Conservation (phyloP, 2,888 invertebrate genomes). For the Erebia palarica region DNA sequence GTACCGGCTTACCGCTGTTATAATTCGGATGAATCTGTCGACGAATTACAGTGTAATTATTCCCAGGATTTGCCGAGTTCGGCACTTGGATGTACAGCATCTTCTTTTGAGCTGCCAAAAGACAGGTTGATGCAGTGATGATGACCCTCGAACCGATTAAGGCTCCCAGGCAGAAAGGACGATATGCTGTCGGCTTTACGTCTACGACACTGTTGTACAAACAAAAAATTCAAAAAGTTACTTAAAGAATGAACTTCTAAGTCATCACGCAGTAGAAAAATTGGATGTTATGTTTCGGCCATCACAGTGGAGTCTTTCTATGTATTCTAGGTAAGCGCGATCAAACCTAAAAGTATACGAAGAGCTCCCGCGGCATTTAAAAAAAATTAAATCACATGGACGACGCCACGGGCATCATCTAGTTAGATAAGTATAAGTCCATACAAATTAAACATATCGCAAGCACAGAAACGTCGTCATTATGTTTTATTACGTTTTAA, state of each 20-base stretch:
- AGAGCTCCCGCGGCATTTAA: too few relatives aligned
- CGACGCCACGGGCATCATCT: too few relatives aligned
- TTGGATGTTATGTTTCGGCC: too few relatives aligned
- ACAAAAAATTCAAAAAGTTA: not conserved
- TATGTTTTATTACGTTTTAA: too few relatives aligned
- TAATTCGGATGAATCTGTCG: constrained; percentile 36
- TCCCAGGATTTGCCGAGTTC: constrained; percentile 25
- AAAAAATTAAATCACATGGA: too few relatives aligned
- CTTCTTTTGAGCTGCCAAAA: constrained; percentile 28
- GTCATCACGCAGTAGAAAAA: too few relatives aligned
- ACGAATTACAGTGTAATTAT: constrained; percentile 31
- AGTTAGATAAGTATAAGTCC: too few relatives aligned
- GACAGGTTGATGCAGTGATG: constrained; percentile 40
- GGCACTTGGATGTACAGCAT: constrained; percentile 39
- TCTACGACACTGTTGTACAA: constrained; percentile 16
- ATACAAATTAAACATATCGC: too few relatives aligned
- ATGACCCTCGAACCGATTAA: constrained; percentile 38
- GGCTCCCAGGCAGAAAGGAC: constrained; percentile 39
- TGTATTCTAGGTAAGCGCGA: too few relatives aligned
- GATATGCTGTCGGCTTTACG: constrained; percentile 9
- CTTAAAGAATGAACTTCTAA: not conserved
- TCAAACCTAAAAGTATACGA: too few relatives aligned
- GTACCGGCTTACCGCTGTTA: constrained; percentile 39
- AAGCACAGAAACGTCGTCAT: too few relatives aligned
- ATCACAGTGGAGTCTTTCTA: too few relatives aligned